A percentile compares a stretch with the other conserved stretches of the same genome.
Conservation (phyloP, 2,888 invertebrate genomes). For the Megalurothrips usitatus region DNA sequence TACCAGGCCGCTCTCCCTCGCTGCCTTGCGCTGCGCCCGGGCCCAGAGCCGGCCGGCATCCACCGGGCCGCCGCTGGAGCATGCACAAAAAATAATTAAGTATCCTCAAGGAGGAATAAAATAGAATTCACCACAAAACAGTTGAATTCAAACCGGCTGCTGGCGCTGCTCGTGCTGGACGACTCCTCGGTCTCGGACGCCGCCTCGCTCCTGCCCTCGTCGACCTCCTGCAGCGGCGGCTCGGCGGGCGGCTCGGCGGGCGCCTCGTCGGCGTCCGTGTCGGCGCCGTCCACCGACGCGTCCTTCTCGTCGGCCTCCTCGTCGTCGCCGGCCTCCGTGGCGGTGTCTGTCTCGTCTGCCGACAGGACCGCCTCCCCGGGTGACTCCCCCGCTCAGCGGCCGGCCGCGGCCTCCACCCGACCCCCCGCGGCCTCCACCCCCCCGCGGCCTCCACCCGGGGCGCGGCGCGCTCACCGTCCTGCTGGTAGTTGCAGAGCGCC, state of each 20-base stretch:
- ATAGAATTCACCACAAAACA: too few relatives aligned
- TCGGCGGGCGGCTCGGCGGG: not conserved
- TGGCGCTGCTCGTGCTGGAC: not conserved
- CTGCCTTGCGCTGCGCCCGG: not conserved
- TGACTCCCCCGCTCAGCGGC: too few relatives aligned
- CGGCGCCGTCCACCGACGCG: not conserved
- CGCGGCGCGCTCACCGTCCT: not conserved
- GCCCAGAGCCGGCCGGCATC: not conserved
- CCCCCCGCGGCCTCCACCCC: not conserved
- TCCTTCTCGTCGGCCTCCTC: not conserved
- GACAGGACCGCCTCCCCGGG: not conserved
- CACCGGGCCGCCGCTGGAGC: not conserved
- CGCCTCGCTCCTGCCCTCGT: not conserved
- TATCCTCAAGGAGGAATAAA: too few relatives aligned
- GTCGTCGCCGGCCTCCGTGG: not conserved
- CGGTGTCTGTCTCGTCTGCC: slow-evolving; percentile 2
- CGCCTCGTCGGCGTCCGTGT: not conserved
- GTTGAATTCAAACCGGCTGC: not conserved
- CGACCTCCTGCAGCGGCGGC: not conserved
- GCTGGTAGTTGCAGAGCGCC: not conserved
- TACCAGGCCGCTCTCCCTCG: not conserved
- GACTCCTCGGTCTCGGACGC: slow-evolving; percentile 5
- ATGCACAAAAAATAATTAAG: too few relatives aligned
- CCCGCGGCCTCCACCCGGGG: not conserved
- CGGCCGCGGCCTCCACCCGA: too few relatives aligned